Percentiles rank a stretch among this genome's conserved stretches.
phyloP scores from a whole-genome alignment of 2,797 vertebrate species.

The Myotis daubentonii region DNA sequence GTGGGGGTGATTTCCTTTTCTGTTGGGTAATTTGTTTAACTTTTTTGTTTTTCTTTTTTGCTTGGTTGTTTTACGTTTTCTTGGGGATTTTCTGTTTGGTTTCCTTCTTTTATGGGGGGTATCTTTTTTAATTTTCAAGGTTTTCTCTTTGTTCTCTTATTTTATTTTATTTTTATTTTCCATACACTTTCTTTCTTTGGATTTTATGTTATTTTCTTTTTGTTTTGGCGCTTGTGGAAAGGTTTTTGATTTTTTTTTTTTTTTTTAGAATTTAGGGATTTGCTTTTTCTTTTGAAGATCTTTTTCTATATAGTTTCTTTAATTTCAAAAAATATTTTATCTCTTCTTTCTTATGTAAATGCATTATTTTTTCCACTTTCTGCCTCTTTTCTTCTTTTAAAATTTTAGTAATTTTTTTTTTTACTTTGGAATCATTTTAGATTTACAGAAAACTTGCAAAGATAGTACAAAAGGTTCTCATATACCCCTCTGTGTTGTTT shows the following conservation, averaged over 20 bases:
- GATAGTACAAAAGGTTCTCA: background rate
- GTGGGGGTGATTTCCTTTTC: background rate
- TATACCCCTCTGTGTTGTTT: background rate
- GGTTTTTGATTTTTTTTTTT: background rate
- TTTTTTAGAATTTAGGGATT: background rate
- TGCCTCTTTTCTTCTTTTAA: background rate
- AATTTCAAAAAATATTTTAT: background rate
- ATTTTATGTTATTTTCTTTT: background rate
- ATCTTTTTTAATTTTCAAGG: background rate
- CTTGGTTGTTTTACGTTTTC: background rate
- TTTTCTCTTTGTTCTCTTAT: background rate
- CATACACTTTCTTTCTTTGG: background rate
- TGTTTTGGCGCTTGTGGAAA: background rate
- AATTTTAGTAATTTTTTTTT: constrained; percentile 17
- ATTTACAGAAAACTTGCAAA: constrained; percentile 54
- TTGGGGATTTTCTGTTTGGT: background rate
- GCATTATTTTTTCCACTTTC: background rate
- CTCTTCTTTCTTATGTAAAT: background rate
- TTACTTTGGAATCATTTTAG: constrained; percentile 35
- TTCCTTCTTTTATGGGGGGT: background rate
- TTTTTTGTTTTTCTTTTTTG: background rate
- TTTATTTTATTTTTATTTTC: background rate
- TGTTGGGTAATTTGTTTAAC: background rate
- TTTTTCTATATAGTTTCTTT: background rate
- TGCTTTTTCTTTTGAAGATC: background rate